phyloP scores from a whole-genome alignment of 2,797 vertebrate genomes.

The Graptemys geographica region DNA sequence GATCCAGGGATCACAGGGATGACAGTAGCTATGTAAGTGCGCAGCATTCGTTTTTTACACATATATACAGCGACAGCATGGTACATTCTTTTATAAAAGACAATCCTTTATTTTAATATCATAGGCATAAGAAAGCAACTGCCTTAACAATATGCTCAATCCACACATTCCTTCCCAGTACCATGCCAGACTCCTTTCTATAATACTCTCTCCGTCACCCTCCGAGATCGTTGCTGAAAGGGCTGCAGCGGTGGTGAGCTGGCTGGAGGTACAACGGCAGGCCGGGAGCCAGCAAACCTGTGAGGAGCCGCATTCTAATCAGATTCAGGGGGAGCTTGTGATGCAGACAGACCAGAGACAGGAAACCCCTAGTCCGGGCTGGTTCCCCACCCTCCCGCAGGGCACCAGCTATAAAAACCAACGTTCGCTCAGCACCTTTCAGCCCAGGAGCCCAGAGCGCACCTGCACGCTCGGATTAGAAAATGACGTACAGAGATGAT shows the following conservation, averaged over 20 bases:
- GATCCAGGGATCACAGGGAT: background rate
- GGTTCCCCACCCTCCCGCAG: background rate
- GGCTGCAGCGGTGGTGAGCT: background rate
- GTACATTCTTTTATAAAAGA: background rate
- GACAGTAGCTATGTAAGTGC: background rate
- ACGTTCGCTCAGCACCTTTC: too few relatives aligned
- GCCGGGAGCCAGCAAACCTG: background rate
- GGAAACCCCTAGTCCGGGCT: background rate
- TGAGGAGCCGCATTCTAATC: accelerated
- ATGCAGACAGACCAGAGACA: background rate
- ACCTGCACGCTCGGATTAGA: background rate
- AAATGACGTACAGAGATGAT: background rate
- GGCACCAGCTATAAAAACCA: too few relatives aligned
- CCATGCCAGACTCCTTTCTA: background rate
- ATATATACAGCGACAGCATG: background rate
- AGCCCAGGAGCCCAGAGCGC: background rate
- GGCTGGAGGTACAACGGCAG: background rate
- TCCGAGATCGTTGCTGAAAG: background rate
- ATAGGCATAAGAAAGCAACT: background rate
- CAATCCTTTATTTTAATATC: background rate
- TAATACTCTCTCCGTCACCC: background rate
- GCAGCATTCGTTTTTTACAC: background rate
- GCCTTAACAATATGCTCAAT: background rate
- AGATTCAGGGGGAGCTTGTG: background rate
- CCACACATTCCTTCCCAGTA: accelerated